A percentile compares a stretch with the other conserved stretches of the same genome.
Evolutionary conservation across 2,888 invertebrate genomes (phyloP).

Genomic region (Pammene aurita): DNA sequence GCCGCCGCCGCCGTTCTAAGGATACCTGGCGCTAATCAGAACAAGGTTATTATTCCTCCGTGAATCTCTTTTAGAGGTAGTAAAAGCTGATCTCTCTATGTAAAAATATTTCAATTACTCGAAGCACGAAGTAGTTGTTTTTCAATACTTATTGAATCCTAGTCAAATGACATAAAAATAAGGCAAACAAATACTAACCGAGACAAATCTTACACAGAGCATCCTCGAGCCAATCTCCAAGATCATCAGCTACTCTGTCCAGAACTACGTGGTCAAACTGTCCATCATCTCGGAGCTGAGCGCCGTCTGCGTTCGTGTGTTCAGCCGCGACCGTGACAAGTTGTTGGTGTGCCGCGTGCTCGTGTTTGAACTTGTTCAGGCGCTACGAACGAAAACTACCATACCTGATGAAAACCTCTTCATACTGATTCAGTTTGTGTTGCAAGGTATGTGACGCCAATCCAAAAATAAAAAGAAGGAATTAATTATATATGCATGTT

Average conservation of each 20-base stretch:
- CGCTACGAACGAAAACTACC: constrained; percentile 96
- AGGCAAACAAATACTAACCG: too few relatives aligned
- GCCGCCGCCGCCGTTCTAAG: too few relatives aligned
- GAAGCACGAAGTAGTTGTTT: too few relatives aligned
- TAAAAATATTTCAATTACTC: too few relatives aligned
- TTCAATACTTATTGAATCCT: too few relatives aligned
- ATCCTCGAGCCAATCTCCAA: constrained; percentile 98
- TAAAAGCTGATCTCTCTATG: too few relatives aligned
- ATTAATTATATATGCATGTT: too few relatives aligned
- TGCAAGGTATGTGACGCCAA: constrained; percentile 90
- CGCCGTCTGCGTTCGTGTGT: constrained; percentile 94
- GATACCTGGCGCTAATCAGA: too few relatives aligned
- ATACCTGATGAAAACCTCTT: constrained; percentile 98
- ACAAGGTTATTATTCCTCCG: constrained; percentile 80
- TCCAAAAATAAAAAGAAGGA: too few relatives aligned
- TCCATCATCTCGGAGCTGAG: constrained; percentile 93
- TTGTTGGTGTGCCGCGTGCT: constrained; percentile 94
- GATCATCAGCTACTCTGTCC: constrained; percentile 95
- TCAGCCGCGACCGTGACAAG: constrained; percentile 96
- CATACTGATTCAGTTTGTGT: constrained; percentile 92
- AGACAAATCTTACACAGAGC: constrained; percentile 77
- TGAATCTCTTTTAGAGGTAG: too few relatives aligned
- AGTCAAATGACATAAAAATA: too few relatives aligned
- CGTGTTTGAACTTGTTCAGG: constrained; percentile 97
- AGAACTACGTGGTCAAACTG: constrained; percentile 92